These are phyloP conservation scores for Podarcis lilfordi DNA, from an alignment of 2,797 vertebrate species.

Conservation along the genomic window DNA sequence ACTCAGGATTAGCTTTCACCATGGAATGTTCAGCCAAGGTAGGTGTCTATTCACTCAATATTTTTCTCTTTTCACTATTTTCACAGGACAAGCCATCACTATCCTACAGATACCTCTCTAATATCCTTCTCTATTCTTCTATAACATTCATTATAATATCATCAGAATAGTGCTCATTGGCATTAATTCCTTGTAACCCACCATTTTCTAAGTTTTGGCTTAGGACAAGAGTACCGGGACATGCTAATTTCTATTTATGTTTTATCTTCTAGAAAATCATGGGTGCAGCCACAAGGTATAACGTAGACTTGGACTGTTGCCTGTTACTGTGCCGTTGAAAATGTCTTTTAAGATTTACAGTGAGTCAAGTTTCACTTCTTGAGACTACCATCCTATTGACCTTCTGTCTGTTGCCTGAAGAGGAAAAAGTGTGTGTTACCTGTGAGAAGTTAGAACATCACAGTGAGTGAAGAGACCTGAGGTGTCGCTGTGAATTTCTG, in stretches of 20 bases:
- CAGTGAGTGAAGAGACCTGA: not conserved
- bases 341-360: conserved; percentile 81
- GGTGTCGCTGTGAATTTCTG: not conserved
- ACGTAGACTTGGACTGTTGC: conserved; percentile 82
- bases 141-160: not conserved
- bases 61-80: not conserved
- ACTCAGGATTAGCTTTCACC: conserved; percentile 84
- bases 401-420: not conserved
- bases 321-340: conserved; percentile 83
- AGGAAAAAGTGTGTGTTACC: not conserved
- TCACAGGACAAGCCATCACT: not conserved
- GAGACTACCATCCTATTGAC: not conserved
- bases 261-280: conserved; percentile 80
- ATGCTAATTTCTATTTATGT: conserved; percentile 17
- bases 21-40: conserved; percentile 84
- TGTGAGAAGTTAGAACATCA: not conserved
- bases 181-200: not conserved
- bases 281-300: conserved; percentile 79
- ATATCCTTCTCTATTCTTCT: not conserved
- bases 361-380: conserved; percentile 78
- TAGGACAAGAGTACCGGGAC: not conserved
- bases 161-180: not conserved
- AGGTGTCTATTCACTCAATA: conserved; percentile 30
- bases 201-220: not conserved
- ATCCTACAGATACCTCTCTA: not conserved